These are phyloP conservation scores for Clivina fossor DNA, from an alignment of 2,888 invertebrate genomes.

Conservation along the genomic window DNA sequence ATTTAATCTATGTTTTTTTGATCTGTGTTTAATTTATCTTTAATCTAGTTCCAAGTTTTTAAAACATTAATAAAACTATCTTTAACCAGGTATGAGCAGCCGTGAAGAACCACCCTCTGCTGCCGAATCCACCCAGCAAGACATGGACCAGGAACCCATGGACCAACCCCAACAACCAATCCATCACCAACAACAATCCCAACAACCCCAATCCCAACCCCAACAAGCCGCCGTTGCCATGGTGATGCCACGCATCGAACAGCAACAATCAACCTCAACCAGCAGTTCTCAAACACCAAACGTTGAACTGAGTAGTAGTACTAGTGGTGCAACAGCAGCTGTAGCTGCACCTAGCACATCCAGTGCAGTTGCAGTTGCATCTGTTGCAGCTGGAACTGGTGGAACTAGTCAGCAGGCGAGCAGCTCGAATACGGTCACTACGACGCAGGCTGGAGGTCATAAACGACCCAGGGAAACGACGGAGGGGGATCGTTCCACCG, in stretches of 20 bases:
- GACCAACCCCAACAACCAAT: too few species aligned
- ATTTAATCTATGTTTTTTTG: too few species aligned
- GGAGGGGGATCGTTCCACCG: constrained; percentile 58
- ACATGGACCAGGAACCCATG: constrained; percentile 59
- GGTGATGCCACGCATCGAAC: constrained; percentile 70
- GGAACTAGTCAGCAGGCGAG: constrained; percentile 54
- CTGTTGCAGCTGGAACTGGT: too few species aligned
- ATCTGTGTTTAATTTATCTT: too few species aligned
- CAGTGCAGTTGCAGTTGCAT: too few species aligned
- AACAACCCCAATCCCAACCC: constrained; percentile 43
- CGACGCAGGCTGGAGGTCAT: constrained; percentile 64
- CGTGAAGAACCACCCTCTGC: constrained; percentile 43
- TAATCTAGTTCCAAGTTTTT: too few species aligned
- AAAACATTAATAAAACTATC: too few species aligned
- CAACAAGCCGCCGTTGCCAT: constrained; percentile 69
- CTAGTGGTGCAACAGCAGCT: constrained; percentile 45
- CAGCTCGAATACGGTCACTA: constrained; percentile 68
- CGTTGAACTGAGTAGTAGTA: constrained; percentile 48
- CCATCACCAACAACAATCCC: too few species aligned
- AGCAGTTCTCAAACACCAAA: constrained; percentile 49
- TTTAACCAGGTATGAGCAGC: constrained; percentile 20
- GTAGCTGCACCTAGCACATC: too few species aligned
- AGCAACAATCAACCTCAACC: too few species aligned
- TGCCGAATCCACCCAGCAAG: constrained; percentile 58
- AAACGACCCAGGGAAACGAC: constrained; percentile 63